These are phyloP conservation scores for Gorsachius goisagi DNA, from an alignment of 2,113 vertebrate genomes.

Conservation along the genomic window DNA sequence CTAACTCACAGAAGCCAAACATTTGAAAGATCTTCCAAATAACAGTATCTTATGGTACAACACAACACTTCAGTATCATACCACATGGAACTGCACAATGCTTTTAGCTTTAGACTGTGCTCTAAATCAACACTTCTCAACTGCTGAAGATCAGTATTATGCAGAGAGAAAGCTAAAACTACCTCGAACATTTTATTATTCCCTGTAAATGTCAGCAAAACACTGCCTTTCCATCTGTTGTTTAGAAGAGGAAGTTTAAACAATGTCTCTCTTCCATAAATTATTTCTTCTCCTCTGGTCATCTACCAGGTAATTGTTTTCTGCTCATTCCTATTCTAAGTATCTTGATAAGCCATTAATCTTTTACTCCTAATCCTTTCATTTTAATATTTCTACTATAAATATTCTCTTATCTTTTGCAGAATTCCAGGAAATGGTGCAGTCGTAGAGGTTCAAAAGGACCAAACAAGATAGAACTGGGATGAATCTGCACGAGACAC, in stretches of 20 bases:
- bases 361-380: not conserved
- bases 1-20: not conserved
- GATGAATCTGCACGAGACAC: not conserved
- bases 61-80: not conserved
- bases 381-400: not conserved
- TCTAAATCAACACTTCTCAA: not conserved
- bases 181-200: not conserved
- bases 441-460: conserved; percentile 77
- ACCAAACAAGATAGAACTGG: not conserved
- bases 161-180: not conserved
- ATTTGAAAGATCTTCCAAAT: not conserved
- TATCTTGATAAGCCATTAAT: not conserved
- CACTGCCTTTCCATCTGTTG: not conserved
- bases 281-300: not conserved
- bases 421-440: conserved; percentile 94
- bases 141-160: not conserved
- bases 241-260: not conserved
- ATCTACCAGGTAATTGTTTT: not conserved
- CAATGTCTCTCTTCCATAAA: not conserved
- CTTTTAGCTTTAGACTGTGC: not conserved
- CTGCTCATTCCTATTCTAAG: not conserved
- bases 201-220: not conserved
- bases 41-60: not conserved
- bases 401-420: conserved; percentile 34
- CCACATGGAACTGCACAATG: not conserved